Base-by-base conservation (phyloP, 2,797 vertebrate species). In the Gastrophryne carolinensis region DNA sequence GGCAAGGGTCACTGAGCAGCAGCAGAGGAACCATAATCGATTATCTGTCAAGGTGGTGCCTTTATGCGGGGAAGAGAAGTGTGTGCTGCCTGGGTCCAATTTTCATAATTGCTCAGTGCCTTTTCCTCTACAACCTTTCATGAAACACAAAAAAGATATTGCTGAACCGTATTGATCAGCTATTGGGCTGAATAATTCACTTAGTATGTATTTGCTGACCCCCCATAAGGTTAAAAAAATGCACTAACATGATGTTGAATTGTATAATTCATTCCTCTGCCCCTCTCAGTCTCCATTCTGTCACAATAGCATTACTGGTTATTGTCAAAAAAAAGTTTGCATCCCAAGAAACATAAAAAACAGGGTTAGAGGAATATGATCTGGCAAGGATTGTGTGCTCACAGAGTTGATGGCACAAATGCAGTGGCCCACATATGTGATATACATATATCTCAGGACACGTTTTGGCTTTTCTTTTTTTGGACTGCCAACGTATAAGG, bases 181-280 rank as follows among this genome's bases (percentile, higher is more conserved):
- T 89, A 91, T 91, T 90, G 92, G 90, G 88, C 87, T 87, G 89
- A 92, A 91, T 93, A 92, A 93, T 92, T 93, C 87, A 90, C 86
- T 91, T 92, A 85, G 91, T 92, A 94, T 94, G 94, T 94, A 92
- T 92, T 89, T 89, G 88, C 87, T 90, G 93, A 94, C 93, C 92
- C 93, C 92, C 90, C 87, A 81, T 79, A 88, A 93, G 95, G 94
- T 96, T 96, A 95, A 96, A 93, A n/a, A 90, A 89, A 91, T 90
- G 85, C 86, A 84, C 90, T 87, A 88, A 89, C 87, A 85, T 83
- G 84, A 83, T 87, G 90, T 88, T 86, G 87, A 91, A 84, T 90
- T 91, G 90, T 91, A 92, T 92, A 89, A 92, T 86, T 90, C 89
- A 92, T 90, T 90, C 86, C 89, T 91, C 90, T 86, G 88, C 90